Evolutionary conservation across 2,797 vertebrate species (phyloP), one percentile per base, ranked within the genome.

Genomic region (Sarcophilus harrisii): DNA sequence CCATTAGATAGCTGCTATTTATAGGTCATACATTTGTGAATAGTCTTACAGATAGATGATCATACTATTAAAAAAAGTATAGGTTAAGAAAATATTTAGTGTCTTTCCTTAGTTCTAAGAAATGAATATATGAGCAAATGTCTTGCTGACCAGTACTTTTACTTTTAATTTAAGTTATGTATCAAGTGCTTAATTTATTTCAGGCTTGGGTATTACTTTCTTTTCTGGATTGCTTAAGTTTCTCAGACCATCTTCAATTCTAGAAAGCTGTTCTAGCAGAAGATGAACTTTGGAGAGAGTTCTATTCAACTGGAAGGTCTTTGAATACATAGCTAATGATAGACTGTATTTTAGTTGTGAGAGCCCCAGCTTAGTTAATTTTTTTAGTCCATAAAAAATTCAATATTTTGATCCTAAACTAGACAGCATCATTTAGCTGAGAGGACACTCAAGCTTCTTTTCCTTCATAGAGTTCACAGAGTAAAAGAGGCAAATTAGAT

Each of bases 21-120:
- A 93, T 94, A 73, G 92, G 94, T 73, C 10, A 0, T 95, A 90
- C 11, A 60, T 89, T 97, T 96, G 81, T 55, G 93, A 98, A 95
- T 93, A 96, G 96, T 92, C 59, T 96, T 96, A 58, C 55, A 96
- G 81, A 96, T 38, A 94, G 54, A 49, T 90, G 58, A 92, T 8
- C 28, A 59, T 92, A 66, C 93, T 91, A 45, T 38, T 91, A 95
- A 94, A 95, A 73, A 94, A 95, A 73, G 28, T 16, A 62, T 81
- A 59, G 57, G 32, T 21, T 55, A 81, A 52, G 58, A 54, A 54
- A 91, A 18, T 90, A 92, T 91, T 55, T 81, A 94, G 28, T 93
- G 30, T 58, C 91, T 96, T 92, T 81, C 59, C 58, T 93, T 95
- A 45, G 73, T 81, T 58, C 94, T 90, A 81, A 81, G 55, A 24